Evolutionary conservation across 2,888 invertebrate genomes (phyloP).

Genomic region (Aphidoletes aphidimyza): DNA sequence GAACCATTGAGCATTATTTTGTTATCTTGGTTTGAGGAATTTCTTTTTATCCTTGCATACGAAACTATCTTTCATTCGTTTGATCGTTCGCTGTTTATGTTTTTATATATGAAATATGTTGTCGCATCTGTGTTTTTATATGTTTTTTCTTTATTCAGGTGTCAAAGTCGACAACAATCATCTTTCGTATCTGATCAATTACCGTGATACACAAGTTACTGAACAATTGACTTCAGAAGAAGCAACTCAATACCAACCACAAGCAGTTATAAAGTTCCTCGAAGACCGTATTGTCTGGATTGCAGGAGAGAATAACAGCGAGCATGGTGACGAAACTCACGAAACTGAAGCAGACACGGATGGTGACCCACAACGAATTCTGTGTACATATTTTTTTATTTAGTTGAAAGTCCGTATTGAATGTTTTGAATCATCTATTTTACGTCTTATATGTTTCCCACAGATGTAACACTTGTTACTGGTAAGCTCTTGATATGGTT

Average conservation of each 20-base stretch:
- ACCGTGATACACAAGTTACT: not conserved
- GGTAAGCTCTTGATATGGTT: slow-evolving; percentile 47
- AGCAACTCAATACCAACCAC: not conserved
- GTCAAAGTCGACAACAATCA: not conserved
- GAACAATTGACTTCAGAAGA: not conserved
- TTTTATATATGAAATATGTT: too few relatives aligned
- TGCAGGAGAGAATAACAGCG: not conserved
- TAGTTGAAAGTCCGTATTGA: not conserved
- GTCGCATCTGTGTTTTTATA: too few relatives aligned
- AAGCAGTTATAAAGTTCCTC: not conserved
- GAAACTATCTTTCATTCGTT: too few relatives aligned
- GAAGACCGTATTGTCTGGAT: not conserved
- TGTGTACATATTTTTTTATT: not conserved
- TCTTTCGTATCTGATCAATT: not conserved
- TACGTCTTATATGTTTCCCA: not conserved
- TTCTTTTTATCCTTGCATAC: too few relatives aligned
- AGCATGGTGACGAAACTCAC: not conserved
- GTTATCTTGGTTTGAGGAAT: too few relatives aligned
- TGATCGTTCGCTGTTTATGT: too few relatives aligned
- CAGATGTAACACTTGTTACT: not conserved
- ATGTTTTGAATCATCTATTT: not conserved
- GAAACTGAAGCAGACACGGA: not conserved
- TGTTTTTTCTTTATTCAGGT: too few relatives aligned
- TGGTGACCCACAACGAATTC: not conserved
- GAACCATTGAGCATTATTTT: too few relatives aligned